phyloP scores from a whole-genome alignment of 2,797 vertebrate genomes.

The Enteromius mattozi region DNA sequence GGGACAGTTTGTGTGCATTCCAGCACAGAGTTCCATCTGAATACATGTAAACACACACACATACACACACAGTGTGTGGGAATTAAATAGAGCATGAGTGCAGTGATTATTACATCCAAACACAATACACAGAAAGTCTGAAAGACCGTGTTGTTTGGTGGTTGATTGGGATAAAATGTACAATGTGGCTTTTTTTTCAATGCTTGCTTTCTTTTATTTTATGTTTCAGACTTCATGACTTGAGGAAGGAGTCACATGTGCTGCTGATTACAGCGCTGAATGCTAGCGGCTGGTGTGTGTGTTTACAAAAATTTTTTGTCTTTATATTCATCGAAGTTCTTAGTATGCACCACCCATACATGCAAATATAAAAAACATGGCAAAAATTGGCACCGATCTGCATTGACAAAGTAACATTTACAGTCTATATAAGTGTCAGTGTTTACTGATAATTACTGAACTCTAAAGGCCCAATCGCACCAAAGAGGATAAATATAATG shows the following conservation, averaged over 20 bases:
- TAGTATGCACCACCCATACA: not conserved
- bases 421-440: not conserved
- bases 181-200: not conserved
- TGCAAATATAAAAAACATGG: not conserved
- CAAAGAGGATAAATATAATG: not conserved
- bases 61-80: conserved; percentile 6
- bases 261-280: not conserved
- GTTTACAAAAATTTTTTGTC: not conserved
- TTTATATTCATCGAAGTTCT: not conserved
- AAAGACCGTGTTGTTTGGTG: not conserved
- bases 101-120: not conserved
- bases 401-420: not conserved
- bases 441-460: not conserved
- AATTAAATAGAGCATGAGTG: not conserved
- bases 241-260: not conserved
- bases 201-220: not conserved
- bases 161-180: not conserved
- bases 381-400: not conserved
- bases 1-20: not conserved
- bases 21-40: not conserved
- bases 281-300: not conserved
- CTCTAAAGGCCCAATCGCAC: not conserved
- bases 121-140: not conserved
- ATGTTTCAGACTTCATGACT: conserved; percentile 8
- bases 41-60: conserved; percentile 11